Evolutionary conservation across 2,888 invertebrate species (phyloP), one percentile per base, ranked within the genome.

Genomic region (Candidula unifasciata): DNA sequence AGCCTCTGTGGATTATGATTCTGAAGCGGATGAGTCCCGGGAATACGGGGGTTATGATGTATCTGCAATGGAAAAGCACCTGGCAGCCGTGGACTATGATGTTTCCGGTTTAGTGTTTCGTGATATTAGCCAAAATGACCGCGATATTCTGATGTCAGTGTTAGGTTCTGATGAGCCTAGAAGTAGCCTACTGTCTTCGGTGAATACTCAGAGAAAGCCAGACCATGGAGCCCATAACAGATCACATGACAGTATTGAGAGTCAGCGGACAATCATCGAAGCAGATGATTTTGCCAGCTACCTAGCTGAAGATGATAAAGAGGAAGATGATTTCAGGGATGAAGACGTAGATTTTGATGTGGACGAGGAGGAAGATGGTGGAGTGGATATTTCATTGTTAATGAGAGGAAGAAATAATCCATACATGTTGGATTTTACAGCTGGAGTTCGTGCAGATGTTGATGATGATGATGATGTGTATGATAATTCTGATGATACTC

Each of bases 381-480:
- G 35, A 33, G 60, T 84, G 30, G 80, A 84, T 37, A 30, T 80
- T 30, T 71, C 79, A 10, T 8, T 54, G 54, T 66, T 84, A 64
- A 80, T 79, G 68, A 73, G 27, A 33, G 76, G 35, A 8, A 68
- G 84, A 10, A 68, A 33, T 54, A 84, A 84, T 80, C 80, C 84
- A 16, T 84, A 84, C 76, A 84, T 84, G 84, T 30, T 84, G 54
- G 84, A 84, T 54, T 84, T 84, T 44, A 84, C 84, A 37, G 33
- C 76, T 5, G 74, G 66, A n/a, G 37, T 68, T 60, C 33, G 52
- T 64, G 80, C 27, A 10, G 84, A 84, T 24, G 76, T 80, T 16
- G 84, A 80, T 35, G 54, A 33, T 2, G 80, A 68, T 24, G 84
- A 44, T 21, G 84, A 84, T 21, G 21, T 13, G 44, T 73, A 73